A percentile compares a stretch with the other conserved stretches of the same genome.
These are phyloP conservation scores for Physeter macrocephalus DNA, from an alignment of 2,113 vertebrate genomes.

Conservation along the genomic window DNA sequence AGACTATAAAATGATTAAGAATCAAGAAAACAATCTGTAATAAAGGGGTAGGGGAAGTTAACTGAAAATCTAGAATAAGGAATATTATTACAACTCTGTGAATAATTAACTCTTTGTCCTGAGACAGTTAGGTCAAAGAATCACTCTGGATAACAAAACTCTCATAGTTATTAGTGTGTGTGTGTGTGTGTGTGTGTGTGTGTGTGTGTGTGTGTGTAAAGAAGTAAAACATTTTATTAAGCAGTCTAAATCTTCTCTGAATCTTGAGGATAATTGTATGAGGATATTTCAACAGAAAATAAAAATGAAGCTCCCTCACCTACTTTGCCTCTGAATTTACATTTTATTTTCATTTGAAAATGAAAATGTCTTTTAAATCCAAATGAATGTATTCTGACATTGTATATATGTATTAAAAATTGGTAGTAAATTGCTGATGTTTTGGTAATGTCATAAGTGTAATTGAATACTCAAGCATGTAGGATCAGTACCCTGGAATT, in stretches of 20 bases:
- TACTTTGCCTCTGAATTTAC: not conserved
- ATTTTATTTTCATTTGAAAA: constrained; percentile 15
- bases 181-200: not conserved
- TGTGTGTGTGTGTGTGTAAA: not conserved
- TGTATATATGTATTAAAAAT: not conserved
- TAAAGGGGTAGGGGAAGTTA: not conserved
- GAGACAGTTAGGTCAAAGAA: not conserved
- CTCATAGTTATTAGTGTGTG: not conserved
- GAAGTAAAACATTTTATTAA: not conserved
- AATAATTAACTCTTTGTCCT: not conserved
- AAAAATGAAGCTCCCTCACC: not conserved
- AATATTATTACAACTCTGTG: not conserved
- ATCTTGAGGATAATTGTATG: not conserved
- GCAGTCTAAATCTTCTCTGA: not conserved
- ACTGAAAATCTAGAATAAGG: not conserved
- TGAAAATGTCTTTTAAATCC: not conserved
- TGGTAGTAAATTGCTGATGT: not conserved
- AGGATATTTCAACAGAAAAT: not conserved
- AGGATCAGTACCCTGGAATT: not conserved
- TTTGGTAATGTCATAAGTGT: not conserved
- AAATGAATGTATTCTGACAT: not conserved
- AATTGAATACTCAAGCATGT: not conserved
- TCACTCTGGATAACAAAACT: not conserved
- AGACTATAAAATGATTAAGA: not conserved
- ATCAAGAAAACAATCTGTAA: not conserved